phyloP scores from a whole-genome alignment of 2,888 invertebrate species.

The Hemithea aestivaria region DNA sequence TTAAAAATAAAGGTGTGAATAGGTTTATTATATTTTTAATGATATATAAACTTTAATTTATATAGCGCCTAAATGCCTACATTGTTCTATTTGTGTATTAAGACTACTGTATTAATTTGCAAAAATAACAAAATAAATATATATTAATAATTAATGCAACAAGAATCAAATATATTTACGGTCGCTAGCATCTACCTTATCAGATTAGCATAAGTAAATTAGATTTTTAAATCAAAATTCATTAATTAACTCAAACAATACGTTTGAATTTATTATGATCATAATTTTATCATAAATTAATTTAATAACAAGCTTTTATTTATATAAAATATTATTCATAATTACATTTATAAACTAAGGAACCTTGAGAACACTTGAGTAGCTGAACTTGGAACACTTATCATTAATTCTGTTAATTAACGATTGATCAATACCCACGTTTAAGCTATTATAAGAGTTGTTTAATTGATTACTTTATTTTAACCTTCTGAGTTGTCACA shows the following conservation, averaged over 20 bases:
- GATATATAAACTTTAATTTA: too few species aligned
- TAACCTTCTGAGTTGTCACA: too few species aligned
- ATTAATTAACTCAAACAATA: slow-evolving; percentile 12
- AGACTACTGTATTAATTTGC: too few species aligned
- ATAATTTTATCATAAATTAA: slow-evolving; percentile 9
- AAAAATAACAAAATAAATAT: too few species aligned
- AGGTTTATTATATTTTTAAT: too few species aligned
- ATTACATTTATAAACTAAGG: background rate
- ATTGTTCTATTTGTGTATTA: too few species aligned
- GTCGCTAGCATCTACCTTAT: slow-evolving; percentile 1
- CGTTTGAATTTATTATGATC: slow-evolving; percentile 9
- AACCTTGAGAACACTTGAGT: background rate
- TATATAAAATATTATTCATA: slow-evolving; percentile 7
- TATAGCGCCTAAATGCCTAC: too few species aligned
- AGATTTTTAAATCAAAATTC: slow-evolving; percentile 9
- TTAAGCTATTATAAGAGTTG: background rate
- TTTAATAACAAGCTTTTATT: slow-evolving; percentile 5
- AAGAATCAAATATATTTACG: slow-evolving; percentile 1
- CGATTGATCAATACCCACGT: background rate
- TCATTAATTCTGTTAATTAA: background rate
- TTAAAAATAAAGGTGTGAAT: too few species aligned
- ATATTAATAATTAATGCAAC: background rate
- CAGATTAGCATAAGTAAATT: slow-evolving; percentile 10
- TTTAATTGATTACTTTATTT: background rate
- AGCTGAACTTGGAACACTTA: background rate